Evolutionary conservation across 1,140 invertebrate genomes (phyloP), one percentile per base, ranked within the genome.

Genomic region (Telenomus remus): DNA sequence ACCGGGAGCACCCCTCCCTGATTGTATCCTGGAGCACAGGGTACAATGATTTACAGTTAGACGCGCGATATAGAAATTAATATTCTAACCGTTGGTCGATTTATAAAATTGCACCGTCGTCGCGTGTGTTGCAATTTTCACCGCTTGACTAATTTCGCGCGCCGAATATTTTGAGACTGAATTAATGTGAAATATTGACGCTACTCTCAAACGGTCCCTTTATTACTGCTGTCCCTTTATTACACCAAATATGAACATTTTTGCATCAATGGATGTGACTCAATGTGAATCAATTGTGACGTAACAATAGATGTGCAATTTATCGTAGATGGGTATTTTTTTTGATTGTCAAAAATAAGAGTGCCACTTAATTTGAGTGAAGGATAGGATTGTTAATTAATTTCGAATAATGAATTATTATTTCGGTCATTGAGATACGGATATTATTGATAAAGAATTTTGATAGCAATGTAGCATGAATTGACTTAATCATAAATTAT

Each of bases 1-100:
- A 59, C 64, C 51, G 27, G 54, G 54, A 37, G 57, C 64, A 47
- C 19, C 19, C 19, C 64, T 39, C 19, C 19, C 19, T 27, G 19
- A 6, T 3, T 46, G 42, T 59, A 46, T 57, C 64, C 54, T 46
- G 47, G 46, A 14, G 55, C 53, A 27, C 53, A 10, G 19, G 19
- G 43, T 60, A 48, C 65, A 16, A 39, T 54, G 65, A 60, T 69
- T 69, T 69, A 68, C 48, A 59, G 55, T 51, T 42, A n/a, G 47
- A 37, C 27, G 39, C 53, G 47, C 39, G 14, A n/a, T n/a, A n/a
- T n/a, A n/a, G n/a, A 51, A 57, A 68, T 68, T 68, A 51, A 68
- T 68, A 68, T 57, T 57, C 47, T 51, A 57, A 57, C 37, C 9
- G 10, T 43, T 37, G 48, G 42, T 34, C 14, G 35, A 9, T 51